Evolutionary conservation across 2,113 vertebrate genomes (phyloP), one percentile per base, ranked within the genome.

Genomic region (Brachyhypopomus gauderio): DNA sequence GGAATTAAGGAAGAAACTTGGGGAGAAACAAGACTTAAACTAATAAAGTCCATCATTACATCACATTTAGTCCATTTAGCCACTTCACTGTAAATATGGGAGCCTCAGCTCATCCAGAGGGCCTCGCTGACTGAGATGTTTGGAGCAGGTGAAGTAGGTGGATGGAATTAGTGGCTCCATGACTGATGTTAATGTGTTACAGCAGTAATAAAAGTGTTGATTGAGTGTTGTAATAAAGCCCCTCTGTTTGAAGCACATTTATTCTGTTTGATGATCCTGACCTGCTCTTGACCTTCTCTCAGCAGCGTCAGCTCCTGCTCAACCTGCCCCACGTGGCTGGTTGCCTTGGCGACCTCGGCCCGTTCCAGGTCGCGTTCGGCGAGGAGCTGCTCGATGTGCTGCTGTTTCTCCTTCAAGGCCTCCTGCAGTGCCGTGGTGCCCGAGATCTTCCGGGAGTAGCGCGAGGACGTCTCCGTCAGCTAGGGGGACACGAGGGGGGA

Each of bases 391-490:
- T 99, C 97, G 63, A 99, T 99, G 89, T 99, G 98, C 89, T 99
- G 97, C 91, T 99, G 97, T 86, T 99, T 99, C 93, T 99, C 98
- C 91, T 98, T 99, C 88, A 99, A 91, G 0, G 97, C 97, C 89
- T 99, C 98, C 91, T 98, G 97, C 38, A 99, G 89, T 22, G 98
- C 98, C 0, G 98, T 99, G 88, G 96, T 98, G 86, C 97, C 97
- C 3, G 98, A 98, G 87, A 99, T 99, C 92, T 99, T 99, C 55
- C 98, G 94, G 83, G 93, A 94, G 79, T 99, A 99, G 8, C 98
- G 92, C 0, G 98, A 98, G 0, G 98, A 99, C 2, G 98, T 99
- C 91, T 99, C 98, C 3, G 98, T 98, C 90, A 99, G 91, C 98
- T 99, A n/a, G n/a, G n/a, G n/a, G n/a, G n/a, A n/a, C n/a, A 90